These are phyloP conservation scores for Aricia agestis DNA, from an alignment of 1,140 invertebrate genomes.

Conservation along the genomic window DNA sequence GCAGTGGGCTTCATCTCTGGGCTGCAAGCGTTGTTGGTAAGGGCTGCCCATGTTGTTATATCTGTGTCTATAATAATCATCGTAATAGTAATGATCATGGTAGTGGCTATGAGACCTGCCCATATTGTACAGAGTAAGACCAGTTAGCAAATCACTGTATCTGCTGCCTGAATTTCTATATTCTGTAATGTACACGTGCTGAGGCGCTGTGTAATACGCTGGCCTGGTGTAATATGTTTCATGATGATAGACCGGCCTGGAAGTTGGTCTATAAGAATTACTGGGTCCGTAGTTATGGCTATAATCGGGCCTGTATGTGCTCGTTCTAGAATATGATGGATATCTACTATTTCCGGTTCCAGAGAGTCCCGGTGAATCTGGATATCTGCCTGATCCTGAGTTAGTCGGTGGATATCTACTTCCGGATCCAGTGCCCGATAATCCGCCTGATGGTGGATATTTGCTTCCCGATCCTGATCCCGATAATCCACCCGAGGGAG, in stretches of 20 bases:
- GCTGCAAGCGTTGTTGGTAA: conserved; percentile 28
- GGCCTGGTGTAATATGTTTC: conserved; percentile 27
- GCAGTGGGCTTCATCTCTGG: conserved; percentile 48
- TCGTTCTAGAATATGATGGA: conserved; percentile 3
- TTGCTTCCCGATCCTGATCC: conserved; percentile 21
- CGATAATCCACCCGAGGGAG: conserved; percentile 36
- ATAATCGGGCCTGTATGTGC: conserved; percentile 8
- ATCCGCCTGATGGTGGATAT: conserved; percentile 25
- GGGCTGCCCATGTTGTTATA: conserved; percentile 31
- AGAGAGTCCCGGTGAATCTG: conserved; percentile 13
- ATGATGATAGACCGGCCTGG: background rate
- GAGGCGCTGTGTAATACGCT: conserved; percentile 51
- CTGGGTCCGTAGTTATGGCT: background rate
- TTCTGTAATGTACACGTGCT: conserved; percentile 57
- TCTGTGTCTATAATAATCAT: conserved; percentile 58
- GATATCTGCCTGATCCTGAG: conserved; percentile 20
- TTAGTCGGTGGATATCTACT: conserved; percentile 22
- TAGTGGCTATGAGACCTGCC: conserved; percentile 54
- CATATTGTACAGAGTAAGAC: conserved; percentile 62
- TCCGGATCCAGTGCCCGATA: conserved; percentile 24
- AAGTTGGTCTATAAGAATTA: conserved; percentile 12
- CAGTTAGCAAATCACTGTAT: conserved; percentile 55
- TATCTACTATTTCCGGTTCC: conserved; percentile 10
- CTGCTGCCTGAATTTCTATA: conserved; percentile 61
- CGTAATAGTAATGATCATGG: conserved; percentile 59